These are phyloP conservation scores for Zenarchopterus dispar DNA, from an alignment of 2,797 vertebrate species.

Conservation along the genomic window DNA sequence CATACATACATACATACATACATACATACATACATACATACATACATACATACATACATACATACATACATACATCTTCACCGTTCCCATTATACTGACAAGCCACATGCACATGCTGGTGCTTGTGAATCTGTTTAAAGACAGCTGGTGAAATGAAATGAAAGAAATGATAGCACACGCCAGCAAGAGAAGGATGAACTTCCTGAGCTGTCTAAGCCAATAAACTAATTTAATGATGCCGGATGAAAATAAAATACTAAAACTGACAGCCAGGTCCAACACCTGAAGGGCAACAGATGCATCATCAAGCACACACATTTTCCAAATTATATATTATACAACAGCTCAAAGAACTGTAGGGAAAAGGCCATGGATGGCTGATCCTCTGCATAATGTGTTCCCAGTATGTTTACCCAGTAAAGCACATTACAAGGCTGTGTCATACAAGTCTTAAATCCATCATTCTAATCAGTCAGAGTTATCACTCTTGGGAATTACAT, in stretches of 20 bases:
- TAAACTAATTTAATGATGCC: slow-evolving; percentile 57
- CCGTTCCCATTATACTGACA: background rate
- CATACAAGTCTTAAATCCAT: slow-evolving; percentile 45
- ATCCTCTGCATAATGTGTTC: slow-evolving; percentile 50
- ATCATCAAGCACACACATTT: slow-evolving; percentile 31
- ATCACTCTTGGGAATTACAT: slow-evolving; percentile 51
- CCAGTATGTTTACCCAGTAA: slow-evolving; percentile 46
- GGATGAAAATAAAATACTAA: slow-evolving; percentile 56
- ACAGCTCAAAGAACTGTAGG: slow-evolving; percentile 11
- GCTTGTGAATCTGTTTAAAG: slow-evolving; percentile 13
- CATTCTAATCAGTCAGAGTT: slow-evolving; percentile 49
- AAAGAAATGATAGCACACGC: slow-evolving; percentile 9
- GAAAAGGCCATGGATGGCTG: slow-evolving; percentile 39
- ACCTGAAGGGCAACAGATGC: slow-evolving; percentile 68
- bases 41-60: too few relatives aligned
- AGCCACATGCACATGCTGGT: slow-evolving; percentile 7
- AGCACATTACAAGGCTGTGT: slow-evolving; percentile 45
- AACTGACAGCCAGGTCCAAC: slow-evolving; percentile 47
- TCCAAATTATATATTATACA: slow-evolving; percentile 54
- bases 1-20: too few relatives aligned
- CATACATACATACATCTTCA: too few relatives aligned
- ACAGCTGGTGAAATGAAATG: slow-evolving; percentile 23
- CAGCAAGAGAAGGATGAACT: slow-evolving; percentile 49
- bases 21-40: too few relatives aligned
- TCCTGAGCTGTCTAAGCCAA: slow-evolving; percentile 43